Percentiles rank a stretch among this genome's conserved stretches.
phyloP scores from a whole-genome alignment of 2,888 invertebrate species.

The Drosophila picticornis region DNA sequence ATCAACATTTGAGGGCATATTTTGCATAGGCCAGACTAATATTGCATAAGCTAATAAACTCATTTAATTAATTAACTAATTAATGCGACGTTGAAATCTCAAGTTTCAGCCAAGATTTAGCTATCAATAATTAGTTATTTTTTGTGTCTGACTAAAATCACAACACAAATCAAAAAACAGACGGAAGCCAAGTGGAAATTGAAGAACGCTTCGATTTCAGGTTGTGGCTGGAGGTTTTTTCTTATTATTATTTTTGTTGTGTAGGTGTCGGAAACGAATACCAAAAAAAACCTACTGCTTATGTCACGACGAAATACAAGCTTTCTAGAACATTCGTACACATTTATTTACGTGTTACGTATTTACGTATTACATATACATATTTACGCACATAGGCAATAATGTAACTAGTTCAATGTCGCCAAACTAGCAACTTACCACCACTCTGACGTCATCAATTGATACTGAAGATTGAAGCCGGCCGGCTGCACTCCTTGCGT shows the following conservation, averaged over 20 bases:
- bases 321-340: neutral
- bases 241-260: neutral
- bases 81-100: slow-evolving; percentile 38
- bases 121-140: neutral
- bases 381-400: neutral
- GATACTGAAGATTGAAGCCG: slow-evolving; percentile 32
- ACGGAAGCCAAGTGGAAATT: slow-evolving; percentile 31
- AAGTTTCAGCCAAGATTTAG: slow-evolving; percentile 2
- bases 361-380: neutral
- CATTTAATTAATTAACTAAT: slow-evolving; percentile 47
- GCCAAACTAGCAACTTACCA: slow-evolving; percentile 1
- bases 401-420: slow-evolving; percentile 71
- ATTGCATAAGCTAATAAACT: slow-evolving; percentile 22
- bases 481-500: slow-evolving; percentile 34
- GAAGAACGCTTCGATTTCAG: neutral
- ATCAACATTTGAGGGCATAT: slow-evolving; percentile 45
- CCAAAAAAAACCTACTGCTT: slow-evolving; percentile 28
- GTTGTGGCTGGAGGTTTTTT: slow-evolving; percentile 5
- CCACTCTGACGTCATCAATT: slow-evolving; percentile 57
- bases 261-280: slow-evolving; percentile 20
- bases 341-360: neutral
- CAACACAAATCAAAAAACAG: slow-evolving; percentile 40
- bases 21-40: slow-evolving; percentile 39
- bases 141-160: slow-evolving; percentile 1
- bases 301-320: slow-evolving; percentile 47